These are phyloP conservation scores for Vimba vimba DNA, from an alignment of 2,113 vertebrate genomes.

Conservation along the genomic window DNA sequence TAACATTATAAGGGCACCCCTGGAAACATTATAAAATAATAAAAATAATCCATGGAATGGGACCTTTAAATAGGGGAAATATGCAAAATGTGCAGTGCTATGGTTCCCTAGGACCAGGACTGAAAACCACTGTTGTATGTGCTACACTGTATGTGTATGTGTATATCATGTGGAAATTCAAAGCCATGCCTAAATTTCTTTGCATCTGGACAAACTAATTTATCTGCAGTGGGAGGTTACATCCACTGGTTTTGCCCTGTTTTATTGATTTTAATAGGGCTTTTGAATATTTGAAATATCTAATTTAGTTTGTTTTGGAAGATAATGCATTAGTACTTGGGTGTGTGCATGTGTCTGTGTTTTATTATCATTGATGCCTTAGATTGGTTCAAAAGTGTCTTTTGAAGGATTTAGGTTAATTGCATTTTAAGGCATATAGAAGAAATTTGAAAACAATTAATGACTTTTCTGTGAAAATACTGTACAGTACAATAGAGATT, in stretches of 20 bases:
- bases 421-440: neutral
- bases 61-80: neutral
- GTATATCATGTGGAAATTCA: neutral
- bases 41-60: no score
- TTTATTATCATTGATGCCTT: neutral
- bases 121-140: neutral
- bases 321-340: neutral
- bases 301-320: slow-evolving; percentile 13
- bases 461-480: slow-evolving; percentile 9
- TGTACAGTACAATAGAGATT: neutral
- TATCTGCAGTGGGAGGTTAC: neutral
- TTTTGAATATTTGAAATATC: neutral
- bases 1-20: no score
- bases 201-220: neutral
- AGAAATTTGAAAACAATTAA: neutral
- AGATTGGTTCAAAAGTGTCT: neutral
- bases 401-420: neutral
- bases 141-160: no score
- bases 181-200: neutral
- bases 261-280: neutral
- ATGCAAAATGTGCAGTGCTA: neutral
- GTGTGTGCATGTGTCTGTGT: neutral
- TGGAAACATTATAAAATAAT: no score
- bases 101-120: neutral
- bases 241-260: neutral